These are phyloP conservation scores for Lycorma delicatula DNA, from an alignment of 1,140 invertebrate species.

Conservation along the genomic window DNA sequence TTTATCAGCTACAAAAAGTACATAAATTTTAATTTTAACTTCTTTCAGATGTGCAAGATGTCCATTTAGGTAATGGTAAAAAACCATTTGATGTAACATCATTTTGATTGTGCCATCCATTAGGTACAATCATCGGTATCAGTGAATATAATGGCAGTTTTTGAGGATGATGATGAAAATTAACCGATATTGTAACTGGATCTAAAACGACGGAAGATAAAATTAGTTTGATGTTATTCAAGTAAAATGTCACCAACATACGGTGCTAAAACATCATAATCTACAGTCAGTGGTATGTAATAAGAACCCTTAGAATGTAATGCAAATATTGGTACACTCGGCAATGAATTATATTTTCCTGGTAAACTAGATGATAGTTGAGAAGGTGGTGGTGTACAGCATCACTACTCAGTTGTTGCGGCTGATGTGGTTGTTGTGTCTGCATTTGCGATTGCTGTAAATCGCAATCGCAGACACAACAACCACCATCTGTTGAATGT, in stretches of 20 bases:
- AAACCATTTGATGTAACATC: neutral
- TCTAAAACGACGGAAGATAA: slow-evolving; percentile 59
- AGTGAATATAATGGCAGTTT: neutral
- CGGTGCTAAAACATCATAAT: slow-evolving; percentile 61
- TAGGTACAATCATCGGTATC: too few relatives aligned
- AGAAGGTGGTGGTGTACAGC: too few relatives aligned
- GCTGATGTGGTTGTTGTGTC: neutral
- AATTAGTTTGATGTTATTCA: slow-evolving; percentile 41
- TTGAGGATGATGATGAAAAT: slow-evolving; percentile 46
- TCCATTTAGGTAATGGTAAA: slow-evolving; percentile 14
- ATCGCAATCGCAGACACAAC: too few relatives aligned
- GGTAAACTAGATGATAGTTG: too few relatives aligned
- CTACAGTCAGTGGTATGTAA: slow-evolving; percentile 84
- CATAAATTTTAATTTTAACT: too few relatives aligned
- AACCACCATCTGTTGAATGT: too few relatives aligned
- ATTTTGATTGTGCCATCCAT: neutral
- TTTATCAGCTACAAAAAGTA: too few relatives aligned
- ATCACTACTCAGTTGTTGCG: too few relatives aligned
- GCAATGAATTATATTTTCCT: too few relatives aligned
- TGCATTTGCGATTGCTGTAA: too few relatives aligned
- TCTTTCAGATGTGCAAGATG: slow-evolving; percentile 7
- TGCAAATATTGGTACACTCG: slow-evolving; percentile 72
- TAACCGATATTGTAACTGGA: slow-evolving; percentile 85
- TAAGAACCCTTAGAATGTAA: slow-evolving; percentile 78
- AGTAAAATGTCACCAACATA: slow-evolving; percentile 47